A percentile compares a stretch with the other conserved stretches of the same genome.
These are phyloP conservation scores for Holothuria glaberrima DNA, from an alignment of 35 echinoderm and acorn worm genomes.

Conservation along the genomic window DNA sequence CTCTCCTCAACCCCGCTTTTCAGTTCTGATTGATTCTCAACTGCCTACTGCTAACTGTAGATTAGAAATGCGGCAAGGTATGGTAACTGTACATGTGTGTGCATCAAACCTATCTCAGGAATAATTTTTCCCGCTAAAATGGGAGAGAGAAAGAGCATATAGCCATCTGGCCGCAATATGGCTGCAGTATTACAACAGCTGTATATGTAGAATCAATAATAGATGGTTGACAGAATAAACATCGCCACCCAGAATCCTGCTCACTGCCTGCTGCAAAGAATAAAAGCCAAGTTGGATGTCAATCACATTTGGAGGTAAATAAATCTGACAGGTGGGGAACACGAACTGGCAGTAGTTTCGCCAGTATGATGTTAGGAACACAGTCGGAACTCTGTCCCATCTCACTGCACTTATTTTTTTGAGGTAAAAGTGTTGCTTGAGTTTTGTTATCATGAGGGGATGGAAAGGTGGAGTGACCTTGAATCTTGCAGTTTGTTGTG, in stretches of 20 bases:
- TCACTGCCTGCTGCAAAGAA: conserved; percentile 38
- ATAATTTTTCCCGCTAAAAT: not conserved
- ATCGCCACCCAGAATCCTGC: conserved; percentile 35
- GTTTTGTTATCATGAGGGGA: too few relatives aligned
- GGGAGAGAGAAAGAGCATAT: not conserved
- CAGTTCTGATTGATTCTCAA: too few relatives aligned
- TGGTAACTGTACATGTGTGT: not conserved
- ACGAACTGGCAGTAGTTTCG: not conserved
- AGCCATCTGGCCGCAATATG: conserved; percentile 44
- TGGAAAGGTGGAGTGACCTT: too few relatives aligned
- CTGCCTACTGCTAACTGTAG: too few relatives aligned
- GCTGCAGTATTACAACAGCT: conserved; percentile 32
- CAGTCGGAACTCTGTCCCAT: conserved; percentile 17
- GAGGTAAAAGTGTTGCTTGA: not conserved
- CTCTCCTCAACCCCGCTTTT: too few relatives aligned
- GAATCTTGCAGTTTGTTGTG: too few relatives aligned
- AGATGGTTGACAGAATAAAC: conserved; percentile 51
- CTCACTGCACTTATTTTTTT: not conserved
- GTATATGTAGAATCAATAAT: conserved; percentile 42
- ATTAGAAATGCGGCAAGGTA: not conserved
- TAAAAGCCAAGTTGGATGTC: conserved; percentile 35
- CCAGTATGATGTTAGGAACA: conserved; percentile 30
- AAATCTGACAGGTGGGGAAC: conserved; percentile 45
- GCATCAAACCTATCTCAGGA: too few relatives aligned
- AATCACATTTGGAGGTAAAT: conserved; percentile 39